Evolutionary conservation across 2,888 invertebrate species (phyloP).

Genomic region (Epiblema foenella): DNA sequence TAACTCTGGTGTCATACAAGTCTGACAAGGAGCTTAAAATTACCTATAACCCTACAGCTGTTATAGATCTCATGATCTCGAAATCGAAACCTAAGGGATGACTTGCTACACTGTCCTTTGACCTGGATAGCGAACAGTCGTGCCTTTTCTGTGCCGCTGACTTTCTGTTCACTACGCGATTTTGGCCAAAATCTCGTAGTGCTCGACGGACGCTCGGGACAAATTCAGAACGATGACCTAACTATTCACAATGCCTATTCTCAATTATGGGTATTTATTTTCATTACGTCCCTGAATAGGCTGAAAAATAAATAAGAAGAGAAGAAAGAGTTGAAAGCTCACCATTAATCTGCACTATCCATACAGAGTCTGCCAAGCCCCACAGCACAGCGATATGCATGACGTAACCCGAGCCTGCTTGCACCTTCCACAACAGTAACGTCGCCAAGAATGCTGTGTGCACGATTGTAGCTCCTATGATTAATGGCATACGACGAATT

Average conservation of each 20-base stretch:
- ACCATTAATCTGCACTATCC: conserved; percentile 89
- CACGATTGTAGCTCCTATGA: conserved; percentile 82
- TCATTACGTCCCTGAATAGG: neutral
- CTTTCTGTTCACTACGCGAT: no score
- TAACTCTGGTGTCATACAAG: neutral
- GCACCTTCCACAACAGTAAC: conserved; percentile 85
- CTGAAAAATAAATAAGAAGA: neutral
- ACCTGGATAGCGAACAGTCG: no score
- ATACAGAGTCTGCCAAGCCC: conserved; percentile 87
- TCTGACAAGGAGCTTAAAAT: no score
- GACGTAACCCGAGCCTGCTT: conserved; percentile 73
- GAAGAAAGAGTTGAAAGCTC: conserved; percentile 42
- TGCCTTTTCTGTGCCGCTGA: no score
- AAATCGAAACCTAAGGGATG: no score
- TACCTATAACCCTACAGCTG: no score
- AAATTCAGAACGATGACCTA: no score
- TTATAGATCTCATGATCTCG: no score
- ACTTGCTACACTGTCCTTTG: no score
- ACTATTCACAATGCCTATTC: no score
- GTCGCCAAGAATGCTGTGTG: conserved; percentile 83
- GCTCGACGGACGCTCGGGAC: no score
- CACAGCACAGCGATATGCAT: conserved; percentile 86
- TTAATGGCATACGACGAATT: conserved; percentile 87
- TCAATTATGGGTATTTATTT: neutral
- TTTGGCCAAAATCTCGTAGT: no score